Evolutionary conservation across 2,888 invertebrate species (phyloP), one percentile per base, ranked within the genome.

Genomic region (Epirrhoe alternata): DNA sequence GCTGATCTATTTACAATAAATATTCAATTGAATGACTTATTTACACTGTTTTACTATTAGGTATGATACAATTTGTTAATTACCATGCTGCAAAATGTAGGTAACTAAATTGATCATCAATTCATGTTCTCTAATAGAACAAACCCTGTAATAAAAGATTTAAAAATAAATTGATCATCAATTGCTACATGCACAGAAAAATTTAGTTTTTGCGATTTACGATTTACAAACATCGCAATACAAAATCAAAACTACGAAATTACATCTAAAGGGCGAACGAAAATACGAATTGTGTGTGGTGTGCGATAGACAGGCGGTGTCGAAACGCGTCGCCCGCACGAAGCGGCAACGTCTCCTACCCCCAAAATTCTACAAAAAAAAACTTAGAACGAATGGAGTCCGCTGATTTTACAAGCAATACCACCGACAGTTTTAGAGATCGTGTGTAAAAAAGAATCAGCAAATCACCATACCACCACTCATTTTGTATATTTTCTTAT

Each of bases 321-420:
- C n/a, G 49, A 17, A 54, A 54, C 62, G 53, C 47, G 42, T 35
- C 49, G 56, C 60, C 24, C 47, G 75, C 64, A 63, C 75, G 63
- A 69, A 77, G 74, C 75, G 83, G 83, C 82, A 84, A 85, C 80
- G 77, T 77, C 74, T 80, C 81, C 61, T 70, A 65, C 73, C 68
- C 75, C 72, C 14, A 67, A 63, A 24, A 42, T 59, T 58, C 51
- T 38, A 60, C 17, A 35, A 63, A 64, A 63, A 62, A 49, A 55
- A 69, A 75, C 73, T 3, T 24, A 77, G 73, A 71, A 76, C 17
- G 59, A 69, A 69, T 62, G 49, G 62, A 33, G 58, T 35, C 61
- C 68, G 65, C 60, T 53, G 59, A 63, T 52, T 63, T 49, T 47
- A 66, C 63, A 67, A 71, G 66, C 53, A 56, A 63, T 64, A 68